Base-by-base conservation (phyloP, 2,888 invertebrate species). In the Resseliella maxima region DNA sequence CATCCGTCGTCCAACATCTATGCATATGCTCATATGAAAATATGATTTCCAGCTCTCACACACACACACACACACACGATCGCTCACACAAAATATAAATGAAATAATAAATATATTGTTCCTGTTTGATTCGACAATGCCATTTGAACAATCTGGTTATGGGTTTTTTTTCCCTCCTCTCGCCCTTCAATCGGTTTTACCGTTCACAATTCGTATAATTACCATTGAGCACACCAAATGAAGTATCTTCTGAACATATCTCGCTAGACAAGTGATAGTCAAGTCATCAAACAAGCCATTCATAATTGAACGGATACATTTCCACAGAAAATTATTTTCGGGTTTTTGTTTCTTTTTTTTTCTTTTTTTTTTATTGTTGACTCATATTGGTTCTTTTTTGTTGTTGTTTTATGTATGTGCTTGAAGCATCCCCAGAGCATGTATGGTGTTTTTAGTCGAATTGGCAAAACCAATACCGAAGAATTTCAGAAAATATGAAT, bases 281-380 rank as follows among this genome's bases (percentile, higher is more conserved):
- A 72, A 72, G 72, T 72, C 72, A 31, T 72, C 72, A 72, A 72
- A 72, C 72, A 31, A 35, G 31, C 72, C 59, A 72, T 72, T 72
- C 72, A 72, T 72, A 72, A 72, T 72, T 72, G 72, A 72, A 72
- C 72, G 72, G 72, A 72, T 72, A 72, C 72, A 72, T 72, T 72
- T 72, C 72, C n/a, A 72, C 72, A 5, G 72, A 31, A 72, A 72
- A 72, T 72, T 72, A 72, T 72, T 72, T 59, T 72, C 72, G 31
- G 72, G 31, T 27, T 31, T 72, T 72, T 72, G 31, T 72, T 72
- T 72, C 6, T 41, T 5, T 41, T 8, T 41, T 5, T 72, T 72
- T 72, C 6, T 41, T 5, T 41, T 8, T 41, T 5, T 12, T 59
- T n/a, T 59, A 3, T 59, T 5, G 59, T 50, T 50, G 50, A 50